These are phyloP conservation scores for Mizuhopecten yessoensis DNA, from an alignment of 1,140 invertebrate species.

Conservation along the genomic window DNA sequence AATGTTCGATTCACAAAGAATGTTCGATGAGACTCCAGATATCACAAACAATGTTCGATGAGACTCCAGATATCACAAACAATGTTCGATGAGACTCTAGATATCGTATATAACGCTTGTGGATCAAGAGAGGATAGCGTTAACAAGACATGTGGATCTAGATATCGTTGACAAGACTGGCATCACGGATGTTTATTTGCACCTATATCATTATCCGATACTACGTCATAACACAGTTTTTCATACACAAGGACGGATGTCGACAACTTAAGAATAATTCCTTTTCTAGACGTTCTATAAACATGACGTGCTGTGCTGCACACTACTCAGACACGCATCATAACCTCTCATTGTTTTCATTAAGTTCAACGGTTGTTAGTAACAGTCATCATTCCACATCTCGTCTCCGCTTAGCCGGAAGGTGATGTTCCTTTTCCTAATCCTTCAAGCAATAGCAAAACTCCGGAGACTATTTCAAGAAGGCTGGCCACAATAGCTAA, in stretches of 20 bases:
- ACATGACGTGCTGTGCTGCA: neutral
- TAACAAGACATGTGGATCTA: too few species aligned
- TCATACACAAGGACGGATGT: neutral
- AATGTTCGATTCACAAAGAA: too few species aligned
- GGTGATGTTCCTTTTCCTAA: slow-evolving; percentile 43
- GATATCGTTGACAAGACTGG: too few species aligned
- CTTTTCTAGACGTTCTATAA: too few species aligned
- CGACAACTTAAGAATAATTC: neutral
- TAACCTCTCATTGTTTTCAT: neutral
- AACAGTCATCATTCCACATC: neutral
- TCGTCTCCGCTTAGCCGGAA: slow-evolving; percentile 14
- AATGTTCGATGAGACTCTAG: too few species aligned
- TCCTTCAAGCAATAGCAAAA: slow-evolving; percentile 52
- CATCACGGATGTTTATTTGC: too few species aligned
- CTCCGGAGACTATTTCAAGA: slow-evolving; percentile 53
- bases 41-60: too few species aligned
- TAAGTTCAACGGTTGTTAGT: neutral
- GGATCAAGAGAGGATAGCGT: too few species aligned
- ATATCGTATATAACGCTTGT: too few species aligned
- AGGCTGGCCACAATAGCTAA: slow-evolving; percentile 47
- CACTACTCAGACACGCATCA: neutral
- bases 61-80: too few species aligned
- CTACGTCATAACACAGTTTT: neutral
- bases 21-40: too few species aligned
- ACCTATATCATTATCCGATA: too few species aligned